Evolutionary conservation across 2,888 invertebrate species (phyloP).

Genomic region (Netelia inedita): DNA sequence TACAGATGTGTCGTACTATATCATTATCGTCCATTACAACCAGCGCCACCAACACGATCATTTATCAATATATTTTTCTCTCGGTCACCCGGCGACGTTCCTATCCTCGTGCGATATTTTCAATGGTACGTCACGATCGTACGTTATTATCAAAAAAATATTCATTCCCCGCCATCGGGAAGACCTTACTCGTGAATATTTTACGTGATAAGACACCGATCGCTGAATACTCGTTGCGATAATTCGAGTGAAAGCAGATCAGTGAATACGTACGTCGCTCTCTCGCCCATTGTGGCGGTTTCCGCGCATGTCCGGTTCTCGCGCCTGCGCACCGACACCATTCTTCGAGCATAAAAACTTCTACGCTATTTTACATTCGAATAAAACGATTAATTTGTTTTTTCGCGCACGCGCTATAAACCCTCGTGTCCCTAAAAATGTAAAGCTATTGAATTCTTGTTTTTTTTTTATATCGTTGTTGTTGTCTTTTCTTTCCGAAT

Average conservation of each 20-base stretch:
- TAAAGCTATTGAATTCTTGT: no score
- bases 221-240: conserved; percentile 12
- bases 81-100: background rate
- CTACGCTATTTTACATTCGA: background rate
- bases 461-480: no score
- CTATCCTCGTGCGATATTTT: background rate
- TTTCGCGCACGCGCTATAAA: no score
- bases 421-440: no score
- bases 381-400: background rate
- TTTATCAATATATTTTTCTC: conserved; percentile 18
- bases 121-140: background rate
- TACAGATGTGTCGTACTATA: conserved; percentile 28
- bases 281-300: background rate
- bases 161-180: background rate
- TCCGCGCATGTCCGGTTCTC: conserved; percentile 13
- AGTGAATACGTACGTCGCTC: background rate
- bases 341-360: background rate
- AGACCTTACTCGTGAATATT: conserved; percentile 1
- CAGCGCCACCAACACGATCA: background rate
- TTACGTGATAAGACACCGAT: background rate
- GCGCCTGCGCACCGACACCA: background rate
- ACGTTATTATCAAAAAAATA: conserved; percentile 7
- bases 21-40: conserved; percentile 34
- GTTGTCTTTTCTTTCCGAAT: background rate
- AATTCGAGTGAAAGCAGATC: conserved; percentile 3